A percentile compares a stretch with the other conserved stretches of the same genome.
phyloP scores from a whole-genome alignment of 1,140 invertebrate species.

The Eurosta solidaginis region DNA sequence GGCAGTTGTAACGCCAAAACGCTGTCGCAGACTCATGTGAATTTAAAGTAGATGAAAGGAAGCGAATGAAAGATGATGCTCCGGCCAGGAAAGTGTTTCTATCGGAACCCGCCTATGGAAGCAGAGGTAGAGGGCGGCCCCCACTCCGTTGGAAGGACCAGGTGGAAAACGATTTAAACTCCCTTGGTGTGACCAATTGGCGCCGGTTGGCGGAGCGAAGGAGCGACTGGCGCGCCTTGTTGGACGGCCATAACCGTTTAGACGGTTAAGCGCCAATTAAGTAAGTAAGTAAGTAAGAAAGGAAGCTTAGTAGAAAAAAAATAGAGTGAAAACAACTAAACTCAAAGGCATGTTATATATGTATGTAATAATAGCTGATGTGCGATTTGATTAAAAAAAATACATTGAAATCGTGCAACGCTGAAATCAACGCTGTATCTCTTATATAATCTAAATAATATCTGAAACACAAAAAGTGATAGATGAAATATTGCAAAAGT shows the following conservation, averaged over 20 bases:
- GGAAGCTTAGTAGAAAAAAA: background rate
- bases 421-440: background rate
- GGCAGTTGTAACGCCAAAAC: background rate
- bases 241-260: too few relatives aligned
- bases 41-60: too few relatives aligned
- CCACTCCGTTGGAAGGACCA: too few relatives aligned
- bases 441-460: background rate
- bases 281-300: too few relatives aligned
- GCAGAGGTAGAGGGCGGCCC: background rate
- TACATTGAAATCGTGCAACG: background rate
- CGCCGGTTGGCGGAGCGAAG: too few relatives aligned
- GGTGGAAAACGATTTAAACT: too few relatives aligned
- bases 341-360: background rate
- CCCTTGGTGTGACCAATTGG: too few relatives aligned
- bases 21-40: background rate
- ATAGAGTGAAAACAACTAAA: background rate
- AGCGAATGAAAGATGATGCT: too few relatives aligned
- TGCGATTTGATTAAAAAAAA: slow-evolving; percentile 5
- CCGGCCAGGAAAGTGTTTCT: too few relatives aligned
- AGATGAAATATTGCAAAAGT: background rate
- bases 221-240: too few relatives aligned
- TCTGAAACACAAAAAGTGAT: background rate
- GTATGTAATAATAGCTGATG: background rate
- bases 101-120: too few relatives aligned
- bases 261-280: too few relatives aligned